Percentiles rank a stretch among this genome's conserved stretches.
Evolutionary conservation across 2,888 invertebrate genomes (phyloP).

Genomic region (Drosophila trichaetosa): DNA sequence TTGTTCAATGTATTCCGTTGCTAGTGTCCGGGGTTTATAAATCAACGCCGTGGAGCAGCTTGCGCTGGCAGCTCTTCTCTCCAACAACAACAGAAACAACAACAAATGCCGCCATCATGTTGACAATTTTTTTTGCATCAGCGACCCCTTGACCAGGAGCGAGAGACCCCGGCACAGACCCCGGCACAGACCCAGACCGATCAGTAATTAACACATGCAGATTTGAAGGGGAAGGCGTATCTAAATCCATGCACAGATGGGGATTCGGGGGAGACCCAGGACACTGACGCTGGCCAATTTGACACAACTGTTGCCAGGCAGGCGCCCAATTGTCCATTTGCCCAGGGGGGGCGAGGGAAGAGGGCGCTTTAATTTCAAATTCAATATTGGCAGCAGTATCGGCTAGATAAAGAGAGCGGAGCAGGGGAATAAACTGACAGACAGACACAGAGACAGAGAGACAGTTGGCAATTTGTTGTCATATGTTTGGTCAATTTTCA

Average conservation of each 20-base stretch:
- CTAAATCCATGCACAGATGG: constrained; percentile 27
- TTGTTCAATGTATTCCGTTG: background rate
- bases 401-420: constrained; percentile 13
- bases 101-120: constrained; percentile 70
- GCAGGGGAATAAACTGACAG: constrained; percentile 17
- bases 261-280: background rate
- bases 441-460: constrained; percentile 10
- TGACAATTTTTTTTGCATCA: constrained; percentile 67
- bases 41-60: constrained; percentile 73
- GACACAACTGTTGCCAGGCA: constrained; percentile 76
- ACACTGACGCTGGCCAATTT: constrained; percentile 60
- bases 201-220: constrained; percentile 80
- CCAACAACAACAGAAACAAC: constrained; percentile 6
- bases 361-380: constrained; percentile 77
- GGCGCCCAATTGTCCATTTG: constrained; percentile 58
- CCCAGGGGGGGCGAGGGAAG: background rate
- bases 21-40: constrained; percentile 66
- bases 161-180: constrained; percentile 22
- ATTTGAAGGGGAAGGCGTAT: constrained; percentile 47
- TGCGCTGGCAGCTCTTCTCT: constrained; percentile 68
- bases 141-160: constrained; percentile 64
- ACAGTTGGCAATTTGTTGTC: constrained; percentile 67
- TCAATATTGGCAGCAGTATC: constrained; percentile 73
- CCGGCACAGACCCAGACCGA: constrained; percentile 28
- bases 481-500: constrained; percentile 67